Base-by-base conservation (phyloP, 1,140 invertebrate genomes). In the Physella acuta region DNA sequence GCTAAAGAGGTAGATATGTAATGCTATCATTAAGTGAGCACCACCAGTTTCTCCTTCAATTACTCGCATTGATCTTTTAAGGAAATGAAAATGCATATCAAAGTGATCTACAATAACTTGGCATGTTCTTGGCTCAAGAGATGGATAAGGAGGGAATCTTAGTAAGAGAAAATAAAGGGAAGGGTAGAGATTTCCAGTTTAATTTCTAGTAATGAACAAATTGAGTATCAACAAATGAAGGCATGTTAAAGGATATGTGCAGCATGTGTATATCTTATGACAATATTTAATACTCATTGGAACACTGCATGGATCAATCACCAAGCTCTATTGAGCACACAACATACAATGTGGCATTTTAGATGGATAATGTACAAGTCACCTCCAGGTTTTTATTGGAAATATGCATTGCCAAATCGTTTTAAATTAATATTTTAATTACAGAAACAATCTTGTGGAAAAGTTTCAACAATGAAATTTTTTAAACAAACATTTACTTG, bases 271-370 rank as follows among this genome's bases (percentile, higher is more conserved):
- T 11, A 44, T 11, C 8, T 44, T 44, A 44, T 11, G 39, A 44
- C 39, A 30, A 60, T 14, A 11, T 8, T 30, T 67, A 67, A 67
- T 67, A 67, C 64, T 67, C 49, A 67, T 14, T 56, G 52, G 64
- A 67, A 67, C 64, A 67, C 64, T 67, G 64, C 64, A 67, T 67
- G 64, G 64, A 67, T 67, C 33, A 34, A 67, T 67, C 64, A 67
- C 64, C 51, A 52, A 67, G 64, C 64, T 67, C 64, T 53, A 16
- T 2, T n/a, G 64, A 67, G 64, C 64, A 67, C 64, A 31, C 49
- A 67, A 67, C 53, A 67, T 11, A 24, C 33, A 37, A 56, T 33
- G 31, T n/a, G n/a, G n/a, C n/a, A n/a, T n/a, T n/a, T n/a, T n/a
- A n/a, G n/a, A n/a, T n/a, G n/a, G n/a, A n/a, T n/a, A n/a, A n/a